Conservation (phyloP, 2,888 invertebrate species). For the Erpobdella octoculata region DNA sequence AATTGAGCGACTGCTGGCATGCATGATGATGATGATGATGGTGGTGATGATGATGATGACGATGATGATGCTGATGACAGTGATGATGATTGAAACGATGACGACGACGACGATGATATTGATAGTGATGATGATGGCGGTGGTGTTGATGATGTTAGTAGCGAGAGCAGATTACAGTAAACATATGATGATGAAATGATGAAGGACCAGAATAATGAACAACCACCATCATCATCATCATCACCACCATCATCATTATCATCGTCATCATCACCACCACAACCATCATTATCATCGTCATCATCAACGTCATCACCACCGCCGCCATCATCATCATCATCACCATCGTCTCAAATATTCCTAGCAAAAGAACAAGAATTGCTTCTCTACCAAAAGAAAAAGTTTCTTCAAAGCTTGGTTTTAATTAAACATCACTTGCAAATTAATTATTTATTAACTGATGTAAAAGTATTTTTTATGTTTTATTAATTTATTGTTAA, state of each 20-base stretch:
- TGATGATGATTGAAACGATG: conserved; percentile 3
- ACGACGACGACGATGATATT: not conserved
- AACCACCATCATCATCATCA: not conserved
- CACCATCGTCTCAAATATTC: conserved; percentile 17
- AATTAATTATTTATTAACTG: no score
- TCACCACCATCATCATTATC: conserved; percentile 10
- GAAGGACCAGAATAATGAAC: not conserved
- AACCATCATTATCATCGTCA: conserved; percentile 9
- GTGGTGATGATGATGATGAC: conserved; percentile 6
- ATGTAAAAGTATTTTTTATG: no score
- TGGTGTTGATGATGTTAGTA: no score
- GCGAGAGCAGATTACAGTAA: no score
- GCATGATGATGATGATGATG: conserved; percentile 10
- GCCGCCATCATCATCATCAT: conserved; percentile 21
- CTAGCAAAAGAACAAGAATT: no score
- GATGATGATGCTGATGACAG: conserved; percentile 12
- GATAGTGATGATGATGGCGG: not conserved
- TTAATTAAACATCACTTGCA: no score
- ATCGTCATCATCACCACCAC: conserved; percentile 9
- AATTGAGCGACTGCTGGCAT: no score
- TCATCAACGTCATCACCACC: conserved; percentile 13
- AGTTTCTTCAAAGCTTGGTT: no score
- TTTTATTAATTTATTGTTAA: no score
- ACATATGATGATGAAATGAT: conserved; percentile 4
- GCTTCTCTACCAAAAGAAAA: no score